These are phyloP conservation scores for Phalera bucephala DNA, from an alignment of 2,888 invertebrate species.

Conservation along the genomic window DNA sequence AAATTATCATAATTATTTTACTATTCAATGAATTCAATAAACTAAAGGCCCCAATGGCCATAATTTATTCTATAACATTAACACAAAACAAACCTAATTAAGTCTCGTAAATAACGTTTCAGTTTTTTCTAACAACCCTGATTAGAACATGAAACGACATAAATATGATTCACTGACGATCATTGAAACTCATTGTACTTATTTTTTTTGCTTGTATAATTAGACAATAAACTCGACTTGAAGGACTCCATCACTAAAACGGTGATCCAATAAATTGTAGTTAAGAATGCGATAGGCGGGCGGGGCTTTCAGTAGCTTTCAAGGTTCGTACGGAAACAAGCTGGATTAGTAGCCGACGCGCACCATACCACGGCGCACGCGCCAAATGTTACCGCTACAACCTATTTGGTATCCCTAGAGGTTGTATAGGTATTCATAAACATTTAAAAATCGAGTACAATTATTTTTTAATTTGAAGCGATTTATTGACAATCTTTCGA, in stretches of 20 bases:
- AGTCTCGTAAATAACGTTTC: no score
- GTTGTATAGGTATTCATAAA: slow-evolving; percentile 52
- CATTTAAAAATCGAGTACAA: slow-evolving; percentile 38
- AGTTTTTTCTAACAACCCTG: not conserved
- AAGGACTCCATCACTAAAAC: slow-evolving; percentile 12
- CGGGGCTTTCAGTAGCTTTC: slow-evolving; percentile 71
- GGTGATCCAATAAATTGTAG: slow-evolving; percentile 34
- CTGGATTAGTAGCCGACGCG: slow-evolving; percentile 59
- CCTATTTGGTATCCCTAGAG: slow-evolving; percentile 68
- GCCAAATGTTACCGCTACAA: slow-evolving; percentile 53
- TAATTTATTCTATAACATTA: no score
- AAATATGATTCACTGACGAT: not conserved
- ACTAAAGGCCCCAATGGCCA: no score
- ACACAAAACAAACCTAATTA: no score
- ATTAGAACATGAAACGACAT: not conserved
- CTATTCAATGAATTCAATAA: no score
- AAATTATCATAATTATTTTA: no score
- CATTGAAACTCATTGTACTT: not conserved
- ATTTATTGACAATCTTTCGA: slow-evolving; percentile 37
- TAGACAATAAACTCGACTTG: slow-evolving; percentile 8
- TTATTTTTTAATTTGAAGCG: slow-evolving; percentile 34
- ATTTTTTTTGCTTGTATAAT: slow-evolving; percentile 12
- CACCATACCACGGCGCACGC: slow-evolving; percentile 64
- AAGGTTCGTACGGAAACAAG: slow-evolving; percentile 55
- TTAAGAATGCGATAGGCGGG: slow-evolving; percentile 53